phyloP scores from a whole-genome alignment of 1,140 invertebrate species.

The Solenopsis invicta region DNA sequence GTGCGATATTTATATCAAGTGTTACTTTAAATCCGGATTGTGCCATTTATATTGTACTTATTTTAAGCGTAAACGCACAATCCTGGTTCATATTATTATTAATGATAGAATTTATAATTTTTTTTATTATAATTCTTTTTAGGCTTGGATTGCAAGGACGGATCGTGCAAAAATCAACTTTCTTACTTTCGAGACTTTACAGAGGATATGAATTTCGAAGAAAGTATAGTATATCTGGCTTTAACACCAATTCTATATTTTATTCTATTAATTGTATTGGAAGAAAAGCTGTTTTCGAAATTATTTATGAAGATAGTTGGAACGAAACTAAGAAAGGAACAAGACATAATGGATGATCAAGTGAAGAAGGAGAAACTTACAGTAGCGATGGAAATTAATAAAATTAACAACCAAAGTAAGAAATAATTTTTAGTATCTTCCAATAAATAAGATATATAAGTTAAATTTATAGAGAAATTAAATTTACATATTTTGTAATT shows the following conservation, averaged over 20 bases:
- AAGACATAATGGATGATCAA: conserved; percentile 80
- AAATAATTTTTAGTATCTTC: conserved; percentile 29
- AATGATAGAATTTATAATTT: conserved; percentile 36
- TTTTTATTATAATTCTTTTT: conserved; percentile 39
- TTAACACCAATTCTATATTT: conserved; percentile 82
- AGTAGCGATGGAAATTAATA: conserved; percentile 80
- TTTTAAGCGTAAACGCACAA: too few relatives aligned
- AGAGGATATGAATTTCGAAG: conserved; percentile 78
- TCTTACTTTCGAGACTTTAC: conserved; percentile 78
- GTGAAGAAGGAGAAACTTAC: conserved; percentile 82
- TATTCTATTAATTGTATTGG: conserved; percentile 78
- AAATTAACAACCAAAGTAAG: conserved; percentile 75
- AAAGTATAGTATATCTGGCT: conserved; percentile 78
- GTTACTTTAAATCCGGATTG: not conserved
- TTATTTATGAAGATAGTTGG: conserved; percentile 72
- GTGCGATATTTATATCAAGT: conserved; percentile 17
- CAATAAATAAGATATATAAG: not conserved
- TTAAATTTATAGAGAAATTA: not conserved
- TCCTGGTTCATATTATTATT: not conserved
- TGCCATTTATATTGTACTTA: too few relatives aligned
- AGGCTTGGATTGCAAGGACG: conserved; percentile 80
- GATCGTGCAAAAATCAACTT: conserved; percentile 78
- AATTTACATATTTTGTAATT: not conserved
- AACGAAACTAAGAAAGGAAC: conserved; percentile 59
- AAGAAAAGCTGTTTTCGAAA: conserved; percentile 77